Evolutionary conservation across 2,113 vertebrate species (phyloP), one percentile per base, ranked within the genome.

Genomic region (Silurus meridionalis): DNA sequence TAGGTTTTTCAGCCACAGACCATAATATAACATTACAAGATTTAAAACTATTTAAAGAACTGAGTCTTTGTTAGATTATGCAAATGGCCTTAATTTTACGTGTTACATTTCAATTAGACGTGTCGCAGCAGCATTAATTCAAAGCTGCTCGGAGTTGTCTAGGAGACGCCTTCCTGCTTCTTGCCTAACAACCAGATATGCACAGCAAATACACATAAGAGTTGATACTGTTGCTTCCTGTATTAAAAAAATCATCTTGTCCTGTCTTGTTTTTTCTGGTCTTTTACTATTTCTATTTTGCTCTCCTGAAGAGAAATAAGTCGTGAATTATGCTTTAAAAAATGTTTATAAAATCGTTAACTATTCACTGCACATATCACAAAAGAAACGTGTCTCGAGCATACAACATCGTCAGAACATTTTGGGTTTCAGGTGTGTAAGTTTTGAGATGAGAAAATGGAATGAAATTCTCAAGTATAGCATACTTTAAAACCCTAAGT

Each of bases 51-150:
- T 88, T 0, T 3, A 91, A 79, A 66, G 21, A 55, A 74, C 15
- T 87, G 85, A 0, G 8, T 53, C 79, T 85, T 91, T 85, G 77
- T 52, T 80, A 88, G 89, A 84, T 86, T 89, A 85, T 89, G 86
- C 58, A 89, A 89, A 61, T 88, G 52, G 46, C 74, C 84, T 84
- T 91, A 89, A 94, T 83, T 93, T 90, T 91, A 90, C 78, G 85
- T 19, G 7, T 83, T 86, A 88, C 85, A 90, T 92, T 89, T 90
- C 85, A 87, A 92, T 92, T 90, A 91, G 88, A 91, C 57, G 80
- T 86, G 79, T 78, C 69, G 46, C 50, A 74, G 81, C 64, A 85
- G 90, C 85, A 89, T 91, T 84, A 88, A 8, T 4, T 91, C 15
- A 89, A 58, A 63, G 67, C n/a, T 85, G 83, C 84, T 84, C 64